A percentile compares a stretch with the other conserved stretches of the same genome.
These are phyloP conservation scores for Sinella curviseta DNA, from an alignment of 1,140 invertebrate species.

Conservation along the genomic window DNA sequence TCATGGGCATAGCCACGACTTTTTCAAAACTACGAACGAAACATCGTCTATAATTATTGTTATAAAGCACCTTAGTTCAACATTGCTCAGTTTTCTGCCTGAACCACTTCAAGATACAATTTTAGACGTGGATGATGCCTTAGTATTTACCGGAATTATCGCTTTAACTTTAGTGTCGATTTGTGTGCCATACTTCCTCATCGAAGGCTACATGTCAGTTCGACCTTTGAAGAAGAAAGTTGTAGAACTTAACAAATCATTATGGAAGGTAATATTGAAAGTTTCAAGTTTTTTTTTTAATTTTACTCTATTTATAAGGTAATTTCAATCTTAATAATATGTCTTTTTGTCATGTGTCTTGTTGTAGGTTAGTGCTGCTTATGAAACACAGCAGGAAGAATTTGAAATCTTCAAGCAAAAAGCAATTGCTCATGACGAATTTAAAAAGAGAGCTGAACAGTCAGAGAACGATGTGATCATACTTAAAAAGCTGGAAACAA, in stretches of 20 bases:
- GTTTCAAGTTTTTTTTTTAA: not conserved
- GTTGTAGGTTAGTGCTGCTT: slow-evolving; percentile 44
- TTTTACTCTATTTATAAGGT: not conserved
- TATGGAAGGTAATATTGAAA: slow-evolving; percentile 46
- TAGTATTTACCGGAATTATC: slow-evolving; percentile 48
- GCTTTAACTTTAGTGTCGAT: slow-evolving; percentile 45
- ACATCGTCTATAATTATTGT: slow-evolving; percentile 35
- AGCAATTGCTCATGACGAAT: slow-evolving; percentile 45
- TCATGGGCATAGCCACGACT: slow-evolving; percentile 28
- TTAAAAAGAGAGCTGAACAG: slow-evolving; percentile 43
- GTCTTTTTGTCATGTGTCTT: not conserved
- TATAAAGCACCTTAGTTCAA: slow-evolving; percentile 42
- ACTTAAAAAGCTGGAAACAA: slow-evolving; percentile 40
- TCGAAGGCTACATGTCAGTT: slow-evolving; percentile 40
- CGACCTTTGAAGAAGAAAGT: slow-evolving; percentile 47
- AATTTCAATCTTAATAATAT: not conserved
- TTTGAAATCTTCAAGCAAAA: slow-evolving; percentile 48
- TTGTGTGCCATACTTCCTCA: slow-evolving; percentile 49
- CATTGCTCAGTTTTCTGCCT: slow-evolving; percentile 42
- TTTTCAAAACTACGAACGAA: not conserved
- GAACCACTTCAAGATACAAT: slow-evolving; percentile 48
- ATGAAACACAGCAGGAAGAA: slow-evolving; percentile 48
- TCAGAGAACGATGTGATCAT: slow-evolving; percentile 40
- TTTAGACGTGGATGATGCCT: slow-evolving; percentile 46
- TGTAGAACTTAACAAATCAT: slow-evolving; percentile 42